These are phyloP conservation scores for Alitta virens DNA, from an alignment of 2,888 invertebrate species.

Conservation along the genomic window DNA sequence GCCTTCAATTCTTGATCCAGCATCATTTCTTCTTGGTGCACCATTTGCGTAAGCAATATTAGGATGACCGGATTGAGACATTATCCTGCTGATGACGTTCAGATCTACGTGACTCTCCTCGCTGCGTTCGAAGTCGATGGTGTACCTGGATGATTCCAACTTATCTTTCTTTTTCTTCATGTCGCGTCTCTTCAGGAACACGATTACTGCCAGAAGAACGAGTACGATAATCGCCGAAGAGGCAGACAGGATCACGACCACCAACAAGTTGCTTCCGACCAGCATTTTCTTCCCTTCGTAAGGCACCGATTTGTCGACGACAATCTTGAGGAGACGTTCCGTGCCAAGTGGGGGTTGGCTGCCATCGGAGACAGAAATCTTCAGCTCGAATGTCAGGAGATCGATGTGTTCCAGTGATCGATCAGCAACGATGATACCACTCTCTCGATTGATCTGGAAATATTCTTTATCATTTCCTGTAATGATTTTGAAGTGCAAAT, in stretches of 20 bases:
- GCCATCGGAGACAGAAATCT: slow-evolving; percentile 6
- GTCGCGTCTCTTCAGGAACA: slow-evolving; percentile 13
- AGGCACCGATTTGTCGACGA: slow-evolving; percentile 11
- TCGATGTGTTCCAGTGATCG: slow-evolving; percentile 5
- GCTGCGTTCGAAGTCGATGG: no score
- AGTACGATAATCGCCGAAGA: slow-evolving; percentile 13
- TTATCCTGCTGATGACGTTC: no score
- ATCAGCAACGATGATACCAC: slow-evolving; percentile 5
- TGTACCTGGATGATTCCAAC: background rate
- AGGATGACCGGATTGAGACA: no score
- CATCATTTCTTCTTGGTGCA: no score
- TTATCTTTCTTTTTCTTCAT: slow-evolving; percentile 5
- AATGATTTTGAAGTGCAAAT: slow-evolving; percentile 1
- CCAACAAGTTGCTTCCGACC: slow-evolving; percentile 5
- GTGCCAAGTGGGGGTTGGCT: slow-evolving; percentile 2
- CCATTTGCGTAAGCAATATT: no score
- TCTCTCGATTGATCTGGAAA: slow-evolving; percentile 9
- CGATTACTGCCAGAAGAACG: slow-evolving; percentile 9
- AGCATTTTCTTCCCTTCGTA: slow-evolving; percentile 5
- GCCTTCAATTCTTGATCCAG: background rate
- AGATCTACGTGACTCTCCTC: no score
- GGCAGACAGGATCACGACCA: slow-evolving; percentile 12
- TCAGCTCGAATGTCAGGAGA: slow-evolving; percentile 1
- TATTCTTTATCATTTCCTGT: background rate
- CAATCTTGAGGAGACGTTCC: slow-evolving; percentile 3